These are phyloP conservation scores for Neofelis nebulosa DNA, from an alignment of 2,113 vertebrate species.

Conservation along the genomic window DNA sequence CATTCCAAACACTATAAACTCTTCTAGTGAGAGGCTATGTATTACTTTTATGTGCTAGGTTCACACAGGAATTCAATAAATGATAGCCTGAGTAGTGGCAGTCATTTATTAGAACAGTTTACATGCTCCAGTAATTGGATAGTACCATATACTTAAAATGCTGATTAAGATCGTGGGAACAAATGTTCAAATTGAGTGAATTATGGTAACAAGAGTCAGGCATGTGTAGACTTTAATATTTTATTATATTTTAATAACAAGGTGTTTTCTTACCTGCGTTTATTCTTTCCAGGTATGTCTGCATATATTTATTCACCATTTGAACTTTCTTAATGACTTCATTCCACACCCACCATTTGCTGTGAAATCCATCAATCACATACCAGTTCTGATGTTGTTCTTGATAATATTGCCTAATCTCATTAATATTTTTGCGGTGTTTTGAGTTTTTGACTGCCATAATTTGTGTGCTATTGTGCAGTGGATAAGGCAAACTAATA, in stretches of 20 bases:
- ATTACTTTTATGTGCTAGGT: neutral
- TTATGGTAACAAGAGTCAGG: neutral
- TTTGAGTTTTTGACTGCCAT: conserved; percentile 86
- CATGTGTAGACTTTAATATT: neutral
- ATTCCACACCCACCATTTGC: conserved; percentile 94
- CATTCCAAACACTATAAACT: neutral
- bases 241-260: conserved; percentile 34
- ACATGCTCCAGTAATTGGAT: neutral
- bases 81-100: neutral
- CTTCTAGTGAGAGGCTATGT: neutral
- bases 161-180: neutral
- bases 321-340: conserved; percentile 85
- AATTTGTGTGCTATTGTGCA: conserved; percentile 90
- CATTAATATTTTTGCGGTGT: conserved; percentile 86
- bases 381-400: conserved; percentile 93
- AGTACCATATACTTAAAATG: neutral
- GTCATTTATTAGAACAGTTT: conserved; percentile 8
- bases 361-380: conserved; percentile 87
- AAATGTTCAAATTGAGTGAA: neutral
- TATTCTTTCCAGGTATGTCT: conserved; percentile 90
- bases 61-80: neutral
- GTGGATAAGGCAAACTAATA: conserved; percentile 82
- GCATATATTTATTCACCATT: conserved; percentile 86
- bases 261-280: conserved; percentile 86
- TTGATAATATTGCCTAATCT: conserved; percentile 86